phyloP scores from a whole-genome alignment of 2,797 vertebrate genomes.

The Poecile montanus region DNA sequence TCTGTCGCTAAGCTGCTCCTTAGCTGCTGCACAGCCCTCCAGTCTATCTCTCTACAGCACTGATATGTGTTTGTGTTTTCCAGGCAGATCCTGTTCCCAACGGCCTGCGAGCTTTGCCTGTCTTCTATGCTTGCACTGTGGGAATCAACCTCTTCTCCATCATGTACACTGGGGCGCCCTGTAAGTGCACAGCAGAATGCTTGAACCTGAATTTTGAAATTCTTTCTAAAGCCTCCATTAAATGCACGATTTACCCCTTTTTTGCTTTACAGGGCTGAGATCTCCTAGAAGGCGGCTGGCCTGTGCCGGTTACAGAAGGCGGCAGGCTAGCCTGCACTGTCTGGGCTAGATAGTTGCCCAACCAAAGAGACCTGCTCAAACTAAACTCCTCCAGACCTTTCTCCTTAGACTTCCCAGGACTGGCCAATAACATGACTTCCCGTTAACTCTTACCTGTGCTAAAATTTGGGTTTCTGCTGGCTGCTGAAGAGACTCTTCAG shows the following conservation, averaged over 20 bases:
- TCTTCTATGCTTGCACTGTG: conserved; percentile 93
- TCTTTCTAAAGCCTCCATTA: conserved; percentile 81
- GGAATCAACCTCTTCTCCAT: conserved; percentile 96
- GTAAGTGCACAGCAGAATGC: conserved; percentile 81
- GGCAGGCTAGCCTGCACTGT: conserved; percentile 91
- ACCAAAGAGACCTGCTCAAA: conserved; percentile 75
- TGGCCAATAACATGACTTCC: conserved; percentile 44
- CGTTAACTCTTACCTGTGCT: conserved; percentile 50
- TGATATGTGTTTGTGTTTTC: background rate
- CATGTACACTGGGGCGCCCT: conserved; percentile 90
- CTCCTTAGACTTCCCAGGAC: conserved; percentile 77
- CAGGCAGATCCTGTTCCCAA: conserved; percentile 92
- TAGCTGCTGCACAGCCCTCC: background rate
- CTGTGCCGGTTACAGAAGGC: conserved; percentile 90
- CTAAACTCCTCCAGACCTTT: conserved; percentile 79
- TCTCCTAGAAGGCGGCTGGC: conserved; percentile 94
- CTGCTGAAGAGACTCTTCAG: conserved; percentile 9
- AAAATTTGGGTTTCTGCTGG: conserved; percentile 35
- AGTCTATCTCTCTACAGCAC: background rate
- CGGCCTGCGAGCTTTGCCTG: conserved; percentile 87
- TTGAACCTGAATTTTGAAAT: conserved; percentile 45
- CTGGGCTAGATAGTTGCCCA: conserved; percentile 78
- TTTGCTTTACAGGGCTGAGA: conserved; percentile 94
- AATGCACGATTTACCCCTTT: conserved; percentile 92
- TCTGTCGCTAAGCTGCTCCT: background rate